A percentile compares a stretch with the other conserved stretches of the same genome.
phyloP scores from a whole-genome alignment of 1,140 invertebrate genomes.

The Lepidotrigona ventralis region DNA sequence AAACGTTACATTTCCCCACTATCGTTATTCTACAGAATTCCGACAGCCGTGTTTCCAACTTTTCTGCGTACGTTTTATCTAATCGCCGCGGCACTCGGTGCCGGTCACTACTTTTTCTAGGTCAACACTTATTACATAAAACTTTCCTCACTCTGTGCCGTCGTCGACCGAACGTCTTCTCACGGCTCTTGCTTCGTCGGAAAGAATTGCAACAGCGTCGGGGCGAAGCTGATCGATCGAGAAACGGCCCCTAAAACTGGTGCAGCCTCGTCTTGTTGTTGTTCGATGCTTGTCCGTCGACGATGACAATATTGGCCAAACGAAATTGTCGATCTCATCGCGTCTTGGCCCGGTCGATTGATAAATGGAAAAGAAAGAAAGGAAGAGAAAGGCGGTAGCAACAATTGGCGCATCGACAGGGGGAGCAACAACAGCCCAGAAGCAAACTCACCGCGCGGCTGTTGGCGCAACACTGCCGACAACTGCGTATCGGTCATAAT shows the following conservation, averaged over 20 bases:
- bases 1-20: background rate
- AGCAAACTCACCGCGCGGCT: conserved; percentile 41
- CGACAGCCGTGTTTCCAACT: background rate
- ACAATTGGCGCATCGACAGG: too few relatives aligned
- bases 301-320: background rate
- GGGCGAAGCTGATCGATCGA: too few relatives aligned
- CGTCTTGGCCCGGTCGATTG: background rate
- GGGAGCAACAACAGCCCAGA: background rate
- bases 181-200: too few relatives aligned
- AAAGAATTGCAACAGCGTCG: background rate
- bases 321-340: background rate
- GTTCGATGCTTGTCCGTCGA: too few relatives aligned
- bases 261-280: too few relatives aligned
- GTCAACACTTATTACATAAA: conserved; percentile 5
- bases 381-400: too few relatives aligned
- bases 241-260: too few relatives aligned
- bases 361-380: background rate
- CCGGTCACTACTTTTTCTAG: conserved; percentile 14
- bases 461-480: conserved; percentile 62
- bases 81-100: background rate
- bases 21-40: background rate
- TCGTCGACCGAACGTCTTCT: background rate
- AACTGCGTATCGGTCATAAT: conserved; percentile 56
- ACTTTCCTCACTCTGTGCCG: background rate
- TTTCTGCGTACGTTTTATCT: conserved; percentile 1